phyloP scores from a whole-genome alignment of 2,888 invertebrate species.

The Rhabditophanes sp. region DNA sequence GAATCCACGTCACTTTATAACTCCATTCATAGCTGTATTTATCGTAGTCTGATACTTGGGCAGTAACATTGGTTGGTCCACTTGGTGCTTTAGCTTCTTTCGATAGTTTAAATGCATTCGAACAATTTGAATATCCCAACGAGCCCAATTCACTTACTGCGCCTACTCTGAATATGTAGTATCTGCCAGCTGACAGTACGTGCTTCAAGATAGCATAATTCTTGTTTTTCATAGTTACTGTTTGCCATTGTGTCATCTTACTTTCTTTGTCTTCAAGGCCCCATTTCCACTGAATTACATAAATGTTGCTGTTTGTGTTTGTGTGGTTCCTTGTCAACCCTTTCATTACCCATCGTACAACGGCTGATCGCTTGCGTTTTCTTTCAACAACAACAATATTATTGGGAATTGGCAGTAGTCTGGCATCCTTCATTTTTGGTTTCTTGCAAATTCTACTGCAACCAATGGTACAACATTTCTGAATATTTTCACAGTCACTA shows the following conservation, averaged over 20 bases:
- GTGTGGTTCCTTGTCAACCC: conserved; percentile 18
- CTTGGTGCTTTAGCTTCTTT: conserved; percentile 29
- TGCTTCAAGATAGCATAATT: conserved; percentile 42
- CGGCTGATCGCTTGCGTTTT: conserved; percentile 33
- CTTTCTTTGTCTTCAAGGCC: conserved; percentile 20
- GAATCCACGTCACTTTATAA: conserved; percentile 26
- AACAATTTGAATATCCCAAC: conserved; percentile 42
- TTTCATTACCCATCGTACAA: conserved; percentile 37
- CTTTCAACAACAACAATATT: conserved; percentile 32
- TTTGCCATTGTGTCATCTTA: conserved; percentile 41
- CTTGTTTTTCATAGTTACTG: conserved; percentile 37
- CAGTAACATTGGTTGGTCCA: conserved; percentile 24
- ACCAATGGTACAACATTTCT: conserved; percentile 45
- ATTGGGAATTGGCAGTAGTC: conserved; percentile 29
- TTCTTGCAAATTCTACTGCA: conserved; percentile 24
- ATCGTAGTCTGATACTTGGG: conserved; percentile 15
- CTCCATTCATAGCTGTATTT: conserved; percentile 14
- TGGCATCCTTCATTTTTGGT: conserved; percentile 12
- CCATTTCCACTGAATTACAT: conserved; percentile 42
- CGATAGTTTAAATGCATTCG: conserved; percentile 13
- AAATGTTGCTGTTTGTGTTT: conserved; percentile 29
- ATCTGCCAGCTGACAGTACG: conserved; percentile 36
- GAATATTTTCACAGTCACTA: conserved; percentile 43
- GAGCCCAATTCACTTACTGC: conserved; percentile 32
- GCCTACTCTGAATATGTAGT: conserved; percentile 41